Evolutionary conservation across 2,888 invertebrate species (phyloP).

Genomic region (Gymnocheta viridis): DNA sequence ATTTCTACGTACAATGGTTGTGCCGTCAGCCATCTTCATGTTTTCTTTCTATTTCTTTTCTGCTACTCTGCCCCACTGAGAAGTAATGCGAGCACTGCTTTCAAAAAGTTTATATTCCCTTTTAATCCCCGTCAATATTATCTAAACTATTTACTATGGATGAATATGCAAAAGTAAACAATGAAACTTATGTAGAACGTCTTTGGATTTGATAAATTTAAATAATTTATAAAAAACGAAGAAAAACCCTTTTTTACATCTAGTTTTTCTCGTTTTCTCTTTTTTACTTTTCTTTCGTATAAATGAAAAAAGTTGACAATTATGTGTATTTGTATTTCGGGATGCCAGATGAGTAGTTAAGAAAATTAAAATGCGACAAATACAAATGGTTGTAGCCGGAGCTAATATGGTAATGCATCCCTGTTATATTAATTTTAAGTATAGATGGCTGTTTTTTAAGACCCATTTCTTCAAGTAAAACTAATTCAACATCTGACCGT

Average conservation of each 20-base stretch:
- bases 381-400: not conserved
- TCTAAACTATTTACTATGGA: slow-evolving; percentile 16
- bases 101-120: slow-evolving; percentile 20
- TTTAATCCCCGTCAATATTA: slow-evolving; percentile 6
- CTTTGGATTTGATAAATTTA: slow-evolving; percentile 41
- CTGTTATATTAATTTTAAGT: too few species aligned
- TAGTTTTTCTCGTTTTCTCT: slow-evolving; percentile 61
- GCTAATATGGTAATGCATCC: not conserved
- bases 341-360: slow-evolving; percentile 17
- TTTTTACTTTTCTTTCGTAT: slow-evolving; percentile 65
- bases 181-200: slow-evolving; percentile 52
- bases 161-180: slow-evolving; percentile 26
- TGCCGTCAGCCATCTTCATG: slow-evolving; percentile 93
- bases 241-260: slow-evolving; percentile 58
- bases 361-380: not conserved
- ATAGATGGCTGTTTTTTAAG: too few species aligned
- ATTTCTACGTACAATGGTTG: slow-evolving; percentile 92
- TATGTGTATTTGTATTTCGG: slow-evolving; percentile 38
- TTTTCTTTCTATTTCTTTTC: slow-evolving; percentile 70
- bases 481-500: too few species aligned
- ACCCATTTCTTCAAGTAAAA: too few species aligned
- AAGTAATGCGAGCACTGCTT: slow-evolving; percentile 55
- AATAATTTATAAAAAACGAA: slow-evolving; percentile 68
- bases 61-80: slow-evolving; percentile 59
- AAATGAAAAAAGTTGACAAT: slow-evolving; percentile 64